Percentiles rank a stretch among this genome's conserved stretches.
phyloP scores from a whole-genome alignment of 1,140 invertebrate genomes.

The Zaprionus nigranus region DNA sequence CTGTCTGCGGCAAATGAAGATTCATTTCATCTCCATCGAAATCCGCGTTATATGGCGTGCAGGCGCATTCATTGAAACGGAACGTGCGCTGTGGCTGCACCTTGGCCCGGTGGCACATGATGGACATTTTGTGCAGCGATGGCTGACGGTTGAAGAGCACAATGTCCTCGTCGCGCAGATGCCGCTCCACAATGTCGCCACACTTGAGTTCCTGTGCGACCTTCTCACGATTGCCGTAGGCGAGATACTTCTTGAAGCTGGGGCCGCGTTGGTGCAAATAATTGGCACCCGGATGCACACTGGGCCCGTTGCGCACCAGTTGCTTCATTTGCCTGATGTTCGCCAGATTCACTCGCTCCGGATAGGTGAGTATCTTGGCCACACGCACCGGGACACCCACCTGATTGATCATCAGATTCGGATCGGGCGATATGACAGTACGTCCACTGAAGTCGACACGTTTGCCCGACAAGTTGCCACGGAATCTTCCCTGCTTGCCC shows the following conservation, averaged over 20 bases:
- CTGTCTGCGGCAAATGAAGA: conserved; percentile 98
- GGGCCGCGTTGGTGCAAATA: conserved; percentile 91
- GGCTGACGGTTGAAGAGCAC: conserved; percentile 99
- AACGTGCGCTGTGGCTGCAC: conserved; percentile 95
- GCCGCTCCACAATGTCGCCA: conserved; percentile 97
- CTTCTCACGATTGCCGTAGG: conserved; percentile 95
- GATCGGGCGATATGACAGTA: conserved; percentile 99
- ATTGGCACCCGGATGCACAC: conserved; percentile 98
- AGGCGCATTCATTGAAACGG: conserved; percentile 99
- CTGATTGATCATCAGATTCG: conserved; percentile 98
- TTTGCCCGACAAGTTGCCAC: conserved; percentile 99
- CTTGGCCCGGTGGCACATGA: conserved; percentile 97
- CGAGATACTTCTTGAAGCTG: conserved; percentile 92
- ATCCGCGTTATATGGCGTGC: conserved; percentile 99
- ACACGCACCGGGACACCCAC: conserved; percentile 98
- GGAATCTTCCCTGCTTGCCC: conserved; percentile 99
- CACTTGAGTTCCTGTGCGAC: conserved; percentile 94
- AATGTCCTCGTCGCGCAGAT: conserved; percentile 97
- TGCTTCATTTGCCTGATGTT: conserved; percentile 94
- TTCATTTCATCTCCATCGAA: conserved; percentile 99
- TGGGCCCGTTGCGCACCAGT: conserved; percentile 96
- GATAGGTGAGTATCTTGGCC: conserved; percentile 98
- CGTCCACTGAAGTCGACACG: conserved; percentile 98
- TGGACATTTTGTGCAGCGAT: conserved; percentile 98
- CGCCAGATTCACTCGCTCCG: conserved; percentile 94